Evolutionary conservation across 2,797 vertebrate genomes (phyloP).

Genomic region (Todus mexicanus): DNA sequence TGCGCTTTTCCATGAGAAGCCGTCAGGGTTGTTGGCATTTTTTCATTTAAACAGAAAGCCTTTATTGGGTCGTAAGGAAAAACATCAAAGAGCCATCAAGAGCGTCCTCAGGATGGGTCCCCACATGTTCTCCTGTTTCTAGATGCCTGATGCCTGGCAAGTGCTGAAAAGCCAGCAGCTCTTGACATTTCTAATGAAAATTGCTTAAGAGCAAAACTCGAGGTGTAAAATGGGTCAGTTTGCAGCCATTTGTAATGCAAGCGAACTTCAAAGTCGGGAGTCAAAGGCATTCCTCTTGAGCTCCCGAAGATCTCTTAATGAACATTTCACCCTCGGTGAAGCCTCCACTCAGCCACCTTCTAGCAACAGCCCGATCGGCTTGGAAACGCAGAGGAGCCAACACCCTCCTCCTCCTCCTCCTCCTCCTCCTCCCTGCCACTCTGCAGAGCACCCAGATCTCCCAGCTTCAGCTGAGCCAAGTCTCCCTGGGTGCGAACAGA

Average conservation of each 20-base stretch:
- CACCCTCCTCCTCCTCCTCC: no score
- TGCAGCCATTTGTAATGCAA: slow-evolving; percentile 21
- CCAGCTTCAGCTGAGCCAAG: neutral
- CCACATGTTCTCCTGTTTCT: neutral
- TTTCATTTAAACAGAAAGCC: neutral
- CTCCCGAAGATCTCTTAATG: neutral
- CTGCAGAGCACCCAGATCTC: rapidly evolving
- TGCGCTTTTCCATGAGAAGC: neutral
- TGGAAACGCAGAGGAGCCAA: neutral
- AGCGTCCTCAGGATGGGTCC: neutral
- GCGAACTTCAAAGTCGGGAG: slow-evolving; percentile 26
- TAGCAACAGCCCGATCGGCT: neutral
- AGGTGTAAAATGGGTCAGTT: slow-evolving; percentile 31
- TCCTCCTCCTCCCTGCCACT: neutral
- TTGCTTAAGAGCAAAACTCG: neutral
- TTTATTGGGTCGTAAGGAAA: slow-evolving; percentile 36
- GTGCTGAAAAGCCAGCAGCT: neutral
- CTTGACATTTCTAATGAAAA: slow-evolving; percentile 17
- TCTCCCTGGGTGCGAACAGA: neutral
- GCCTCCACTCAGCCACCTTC: neutral
- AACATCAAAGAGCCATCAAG: slow-evolving; percentile 35
- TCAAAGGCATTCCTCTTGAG: neutral
- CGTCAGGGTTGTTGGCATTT: neutral
- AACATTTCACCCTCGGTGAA: neutral
- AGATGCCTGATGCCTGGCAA: neutral